phyloP scores from a whole-genome alignment of 2,797 vertebrate genomes.

The Alauda arvensis region DNA sequence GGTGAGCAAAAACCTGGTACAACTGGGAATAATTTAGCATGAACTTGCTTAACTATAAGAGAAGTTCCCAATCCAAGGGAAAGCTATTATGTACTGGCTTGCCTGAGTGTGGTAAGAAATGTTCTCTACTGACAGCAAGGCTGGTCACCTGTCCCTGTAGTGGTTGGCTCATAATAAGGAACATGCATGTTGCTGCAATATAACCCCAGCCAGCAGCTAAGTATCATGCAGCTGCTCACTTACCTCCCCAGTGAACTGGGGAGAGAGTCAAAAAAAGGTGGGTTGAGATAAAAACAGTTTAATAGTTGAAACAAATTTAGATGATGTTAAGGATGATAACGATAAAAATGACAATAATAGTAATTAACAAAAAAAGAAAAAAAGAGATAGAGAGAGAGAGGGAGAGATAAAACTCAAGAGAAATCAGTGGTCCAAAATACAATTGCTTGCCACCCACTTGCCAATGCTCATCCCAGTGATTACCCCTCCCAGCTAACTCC shows the following conservation, averaged over 20 bases:
- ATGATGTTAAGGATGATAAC: not conserved
- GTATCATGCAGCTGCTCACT: not conserved
- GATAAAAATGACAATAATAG: not conserved
- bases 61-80: not conserved
- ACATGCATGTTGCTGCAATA: not conserved
- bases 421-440: not conserved
- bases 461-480: not conserved
- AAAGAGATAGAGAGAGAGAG: not conserved
- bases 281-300: not conserved
- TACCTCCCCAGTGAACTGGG: not conserved
- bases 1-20: not conserved
- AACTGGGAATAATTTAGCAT: not conserved
- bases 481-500: not conserved
- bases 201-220: not conserved
- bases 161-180: not conserved
- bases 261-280: not conserved
- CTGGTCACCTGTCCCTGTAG: not conserved
- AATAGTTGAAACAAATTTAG: not conserved
- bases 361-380: not conserved
- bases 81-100: not conserved
- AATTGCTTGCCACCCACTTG: not conserved
- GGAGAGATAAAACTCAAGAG: not conserved
- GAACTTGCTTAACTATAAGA: not conserved
- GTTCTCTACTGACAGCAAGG: not conserved
- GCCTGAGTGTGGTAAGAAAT: not conserved